Percentiles rank a stretch among this genome's conserved stretches.
Conservation (phyloP, 2,113 vertebrate species). For the Geococcyx californianus region DNA sequence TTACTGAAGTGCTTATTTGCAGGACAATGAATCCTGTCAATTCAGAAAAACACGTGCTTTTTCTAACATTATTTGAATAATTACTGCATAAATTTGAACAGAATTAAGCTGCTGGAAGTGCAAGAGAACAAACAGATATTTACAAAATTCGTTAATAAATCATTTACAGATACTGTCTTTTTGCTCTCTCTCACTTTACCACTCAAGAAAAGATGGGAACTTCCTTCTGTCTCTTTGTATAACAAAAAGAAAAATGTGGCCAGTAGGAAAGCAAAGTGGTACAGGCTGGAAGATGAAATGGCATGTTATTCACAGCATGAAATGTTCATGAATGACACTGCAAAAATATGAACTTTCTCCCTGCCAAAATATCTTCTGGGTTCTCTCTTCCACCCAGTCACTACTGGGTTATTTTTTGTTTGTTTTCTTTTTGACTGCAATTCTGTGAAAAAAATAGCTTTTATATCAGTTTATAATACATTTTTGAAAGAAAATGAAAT, state of each 20-base stretch:
- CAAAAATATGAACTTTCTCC: background rate
- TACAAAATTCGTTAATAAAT: background rate
- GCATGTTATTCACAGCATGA: background rate
- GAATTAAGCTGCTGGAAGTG: background rate
- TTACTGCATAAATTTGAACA: background rate
- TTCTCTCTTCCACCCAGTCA: background rate
- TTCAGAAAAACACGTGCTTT: background rate
- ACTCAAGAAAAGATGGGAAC: background rate
- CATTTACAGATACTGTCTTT: background rate
- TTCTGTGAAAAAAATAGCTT: background rate
- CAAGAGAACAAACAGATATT: background rate
- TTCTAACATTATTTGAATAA: background rate
- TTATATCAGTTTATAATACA: background rate
- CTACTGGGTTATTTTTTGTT: background rate
- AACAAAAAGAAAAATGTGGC: background rate
- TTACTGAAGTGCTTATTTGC: background rate
- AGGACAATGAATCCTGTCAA: background rate
- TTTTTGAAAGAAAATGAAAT: background rate
- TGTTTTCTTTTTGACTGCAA: background rate
- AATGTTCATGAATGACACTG: background rate
- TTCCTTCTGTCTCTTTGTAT: background rate
- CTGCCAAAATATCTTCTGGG: background rate
- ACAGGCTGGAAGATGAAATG: background rate
- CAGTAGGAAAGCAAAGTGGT: background rate
- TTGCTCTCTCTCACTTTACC: background rate